Base-by-base conservation (phyloP, 2,113 vertebrate genomes). In the Antechinus stuartii region DNA sequence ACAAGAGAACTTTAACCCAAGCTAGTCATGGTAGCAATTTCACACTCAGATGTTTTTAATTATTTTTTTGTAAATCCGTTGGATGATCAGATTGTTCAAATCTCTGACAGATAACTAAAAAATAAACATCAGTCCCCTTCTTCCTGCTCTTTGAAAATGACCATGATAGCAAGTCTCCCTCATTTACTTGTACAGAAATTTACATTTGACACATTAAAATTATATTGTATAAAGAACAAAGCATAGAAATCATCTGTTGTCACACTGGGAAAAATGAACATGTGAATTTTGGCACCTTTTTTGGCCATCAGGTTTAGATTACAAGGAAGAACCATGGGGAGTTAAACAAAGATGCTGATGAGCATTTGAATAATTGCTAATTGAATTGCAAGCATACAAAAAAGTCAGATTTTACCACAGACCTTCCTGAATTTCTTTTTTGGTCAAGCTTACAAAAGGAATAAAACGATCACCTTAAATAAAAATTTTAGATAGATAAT, bases 201-300 rank as follows among this genome's bases (percentile, higher is more conserved):
- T 30, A 50, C 53, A 76, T 92, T 54, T 92, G 35, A 93, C 6
- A 92, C 16, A 24, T 54, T 54, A 76, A 54, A 92, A 93, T 30
- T 76, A 50, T 76, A 22, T 92, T 26, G 92, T 27, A 94, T 54
- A 94, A 95, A 91, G 61, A 91, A 46, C 84, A 93, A 94, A 95
- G 89, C 68, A 92, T 26, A 92, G 61, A 92, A n/a, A 46, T 84
- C 52, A 90, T 24, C 50, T 12, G 30, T 90, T 90, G 92, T 90
- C 25, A 94, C 49, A 92, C 90, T 90, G 76, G 30, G 94, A 56
- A 61, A 95, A 96, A 92, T 91, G 89, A 95, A 93, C 92, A 84
- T 57, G n/a, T 11, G 56, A 94, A 94, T 93, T 49, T 54, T 91
- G 25, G 27, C 56, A 68, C 53, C 53, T 49, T 49, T 46, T 94